Conservation (phyloP, 2,113 vertebrate species). For the Numenius arquata region DNA sequence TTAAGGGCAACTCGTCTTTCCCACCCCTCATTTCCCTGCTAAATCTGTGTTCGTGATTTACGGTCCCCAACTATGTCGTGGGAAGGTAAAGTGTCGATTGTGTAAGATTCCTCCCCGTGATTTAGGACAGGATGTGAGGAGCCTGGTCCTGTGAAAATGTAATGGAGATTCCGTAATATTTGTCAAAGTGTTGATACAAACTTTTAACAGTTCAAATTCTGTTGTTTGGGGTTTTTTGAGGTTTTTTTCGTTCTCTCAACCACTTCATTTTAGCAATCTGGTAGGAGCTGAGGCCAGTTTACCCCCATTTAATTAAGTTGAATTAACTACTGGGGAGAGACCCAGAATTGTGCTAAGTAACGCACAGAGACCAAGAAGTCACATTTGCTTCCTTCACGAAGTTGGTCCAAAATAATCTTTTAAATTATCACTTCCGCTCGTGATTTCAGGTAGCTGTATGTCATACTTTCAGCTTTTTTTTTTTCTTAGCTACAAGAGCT, state of each 20-base stretch:
- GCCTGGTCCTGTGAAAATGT: not conserved
- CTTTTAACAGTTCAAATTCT: not conserved
- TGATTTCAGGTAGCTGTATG: not conserved
- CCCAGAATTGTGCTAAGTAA: not conserved
- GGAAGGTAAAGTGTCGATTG: slow-evolving; percentile 9
- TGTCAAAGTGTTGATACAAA: not conserved
- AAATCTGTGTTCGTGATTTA: not conserved
- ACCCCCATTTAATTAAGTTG: not conserved
- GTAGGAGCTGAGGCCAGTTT: not conserved
- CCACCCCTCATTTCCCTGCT: slow-evolving; percentile 16
- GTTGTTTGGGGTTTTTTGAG: not conserved
- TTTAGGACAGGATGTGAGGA: slow-evolving; percentile 49
- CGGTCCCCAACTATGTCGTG: not conserved
- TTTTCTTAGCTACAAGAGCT: not conserved
- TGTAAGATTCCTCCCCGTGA: not conserved
- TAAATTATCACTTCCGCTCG: not conserved
- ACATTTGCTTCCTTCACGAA: not conserved
- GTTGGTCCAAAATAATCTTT: not conserved
- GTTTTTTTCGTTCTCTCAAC: not conserved
- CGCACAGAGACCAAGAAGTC: not conserved
- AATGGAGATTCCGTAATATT: not conserved
- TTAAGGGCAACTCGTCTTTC: slow-evolving; percentile 29
- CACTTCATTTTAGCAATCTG: not conserved
- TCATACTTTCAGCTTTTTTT: not conserved
- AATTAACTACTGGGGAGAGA: not conserved